These are phyloP conservation scores for Oncorhynchus tshawytscha DNA, from an alignment of 2,113 vertebrate genomes.

Conservation along the genomic window DNA sequence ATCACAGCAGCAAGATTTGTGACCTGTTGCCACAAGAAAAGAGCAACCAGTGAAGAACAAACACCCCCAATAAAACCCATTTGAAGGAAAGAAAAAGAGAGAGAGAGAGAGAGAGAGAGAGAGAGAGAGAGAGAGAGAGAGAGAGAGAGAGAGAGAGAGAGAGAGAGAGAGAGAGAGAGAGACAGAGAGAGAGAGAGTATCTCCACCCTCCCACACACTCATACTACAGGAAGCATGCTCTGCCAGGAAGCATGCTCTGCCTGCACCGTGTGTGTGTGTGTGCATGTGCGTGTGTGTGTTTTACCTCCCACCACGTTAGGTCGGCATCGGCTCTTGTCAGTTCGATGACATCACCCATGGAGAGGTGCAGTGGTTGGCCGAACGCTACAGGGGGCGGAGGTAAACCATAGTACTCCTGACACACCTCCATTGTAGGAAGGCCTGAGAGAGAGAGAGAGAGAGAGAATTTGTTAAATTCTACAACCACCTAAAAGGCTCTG, in stretches of 20 bases:
- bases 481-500: too few relatives aligned
- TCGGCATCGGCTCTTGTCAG: slow-evolving; percentile 82
- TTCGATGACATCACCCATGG: slow-evolving; percentile 82
- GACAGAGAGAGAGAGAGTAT: slow-evolving; percentile 19
- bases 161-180: slow-evolving; percentile 14
- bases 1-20: too few relatives aligned
- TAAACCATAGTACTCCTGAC: slow-evolving; percentile 79
- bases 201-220: slow-evolving; percentile 6
- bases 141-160: too few relatives aligned
- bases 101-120: too few relatives aligned
- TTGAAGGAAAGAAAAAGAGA: background rate
- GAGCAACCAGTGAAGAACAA: too few relatives aligned
- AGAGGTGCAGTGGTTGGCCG: slow-evolving; percentile 78
- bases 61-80: too few relatives aligned
- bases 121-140: slow-evolving; percentile 18
- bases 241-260: slow-evolving; percentile 13
- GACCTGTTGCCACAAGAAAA: too few relatives aligned
- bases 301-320: slow-evolving; percentile 92
- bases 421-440: slow-evolving; percentile 88
- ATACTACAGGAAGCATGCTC: slow-evolving; percentile 32
- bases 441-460: slow-evolving; percentile 61
- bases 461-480: background rate
- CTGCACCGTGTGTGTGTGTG: background rate
- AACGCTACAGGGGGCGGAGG: slow-evolving; percentile 84
- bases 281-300: background rate